Evolutionary conservation across 2,113 vertebrate genomes (phyloP).

Genomic region (Dendrocopos noguchii): DNA sequence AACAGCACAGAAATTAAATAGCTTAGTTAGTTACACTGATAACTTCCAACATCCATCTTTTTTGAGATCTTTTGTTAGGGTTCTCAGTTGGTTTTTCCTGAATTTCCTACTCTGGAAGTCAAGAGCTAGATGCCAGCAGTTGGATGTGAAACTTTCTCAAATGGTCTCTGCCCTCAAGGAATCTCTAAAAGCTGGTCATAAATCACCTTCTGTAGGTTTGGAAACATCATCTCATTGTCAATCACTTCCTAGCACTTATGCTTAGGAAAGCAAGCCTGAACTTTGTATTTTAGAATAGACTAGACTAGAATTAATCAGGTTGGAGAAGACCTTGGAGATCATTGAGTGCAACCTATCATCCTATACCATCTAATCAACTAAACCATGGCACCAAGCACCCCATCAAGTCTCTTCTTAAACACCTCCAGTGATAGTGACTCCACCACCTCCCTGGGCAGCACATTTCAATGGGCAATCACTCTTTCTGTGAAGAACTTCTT

Average conservation of each 20-base stretch:
- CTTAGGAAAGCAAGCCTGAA: neutral
- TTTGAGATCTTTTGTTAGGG: neutral
- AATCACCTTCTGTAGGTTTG: neutral
- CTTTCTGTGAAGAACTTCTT: too few species aligned
- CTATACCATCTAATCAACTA: too few species aligned
- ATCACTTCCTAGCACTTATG: neutral
- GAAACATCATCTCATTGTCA: neutral
- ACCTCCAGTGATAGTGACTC: too few species aligned
- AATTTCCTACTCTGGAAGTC: neutral
- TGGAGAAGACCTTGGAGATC: too few species aligned
- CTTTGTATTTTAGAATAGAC: neutral
- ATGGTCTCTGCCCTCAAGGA: neutral
- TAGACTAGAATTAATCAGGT: too few species aligned
- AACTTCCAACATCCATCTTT: neutral
- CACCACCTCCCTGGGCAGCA: too few species aligned
- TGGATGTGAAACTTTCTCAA: neutral
- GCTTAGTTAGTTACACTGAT: neutral
- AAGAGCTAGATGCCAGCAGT: neutral
- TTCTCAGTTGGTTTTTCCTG: neutral
- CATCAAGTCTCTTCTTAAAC: too few species aligned
- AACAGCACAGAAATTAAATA: neutral
- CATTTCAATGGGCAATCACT: too few species aligned
- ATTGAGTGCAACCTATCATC: too few species aligned
- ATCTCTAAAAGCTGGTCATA: neutral
- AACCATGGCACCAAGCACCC: too few species aligned